Conservation (phyloP, 2,113 vertebrate species). For the Seriola aureovittata region DNA sequence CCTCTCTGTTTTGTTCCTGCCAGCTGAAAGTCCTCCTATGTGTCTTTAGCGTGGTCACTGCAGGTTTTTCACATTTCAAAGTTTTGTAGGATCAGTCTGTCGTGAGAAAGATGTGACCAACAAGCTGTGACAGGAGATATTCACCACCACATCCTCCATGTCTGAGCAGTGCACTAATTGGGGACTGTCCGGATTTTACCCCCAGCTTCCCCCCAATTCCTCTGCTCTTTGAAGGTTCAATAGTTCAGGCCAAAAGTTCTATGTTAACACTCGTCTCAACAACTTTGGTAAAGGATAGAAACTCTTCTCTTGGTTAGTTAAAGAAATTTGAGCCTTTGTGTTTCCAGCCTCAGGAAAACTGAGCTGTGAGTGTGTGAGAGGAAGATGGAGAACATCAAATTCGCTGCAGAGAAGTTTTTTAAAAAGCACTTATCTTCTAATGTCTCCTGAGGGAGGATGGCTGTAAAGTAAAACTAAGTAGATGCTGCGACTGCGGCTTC, state of each 20-base stretch:
- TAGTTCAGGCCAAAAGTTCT: conserved; percentile 24
- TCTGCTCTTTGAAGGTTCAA: conserved; percentile 1
- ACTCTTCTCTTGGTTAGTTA: conserved; percentile 12
- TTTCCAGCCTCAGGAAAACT: conserved; percentile 36
- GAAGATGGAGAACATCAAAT: conserved; percentile 52
- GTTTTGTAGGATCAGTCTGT: neutral
- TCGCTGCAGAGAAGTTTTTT: conserved; percentile 48
- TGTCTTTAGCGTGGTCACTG: no score
- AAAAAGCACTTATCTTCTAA: conserved; percentile 54
- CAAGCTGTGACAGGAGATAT: neutral
- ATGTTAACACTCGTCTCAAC: conserved; percentile 8
- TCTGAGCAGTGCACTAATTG: conserved; percentile 13
- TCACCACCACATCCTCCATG: neutral
- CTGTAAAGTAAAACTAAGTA: conserved; percentile 44
- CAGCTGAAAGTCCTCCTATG: neutral
- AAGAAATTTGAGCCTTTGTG: conserved; percentile 18
- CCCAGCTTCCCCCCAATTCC: neutral
- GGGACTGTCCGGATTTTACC: neutral
- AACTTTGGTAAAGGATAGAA: conserved; percentile 9
- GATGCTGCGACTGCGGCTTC: conserved; percentile 13
- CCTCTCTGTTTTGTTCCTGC: neutral
- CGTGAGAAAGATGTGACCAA: neutral
- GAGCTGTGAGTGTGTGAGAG: conserved; percentile 36
- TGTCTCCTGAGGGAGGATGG: conserved; percentile 42
- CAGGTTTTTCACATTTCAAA: no score